Conservation (phyloP, 2,797 vertebrate genomes). For the Apogon talboti region DNA sequence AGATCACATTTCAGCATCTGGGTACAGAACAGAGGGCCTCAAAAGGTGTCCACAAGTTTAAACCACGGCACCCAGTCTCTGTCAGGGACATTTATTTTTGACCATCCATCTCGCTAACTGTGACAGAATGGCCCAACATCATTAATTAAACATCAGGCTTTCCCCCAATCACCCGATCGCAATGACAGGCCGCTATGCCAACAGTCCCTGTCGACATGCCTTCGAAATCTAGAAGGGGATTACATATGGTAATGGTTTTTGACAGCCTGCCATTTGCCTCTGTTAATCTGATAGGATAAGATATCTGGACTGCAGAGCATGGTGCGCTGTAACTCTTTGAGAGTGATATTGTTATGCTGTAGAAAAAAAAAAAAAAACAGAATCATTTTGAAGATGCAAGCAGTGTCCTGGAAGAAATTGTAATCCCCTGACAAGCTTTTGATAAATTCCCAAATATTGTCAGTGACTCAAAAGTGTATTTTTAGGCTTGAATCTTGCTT, state of each 20-base stretch:
- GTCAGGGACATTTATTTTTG: slow-evolving; percentile 88
- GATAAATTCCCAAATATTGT: slow-evolving; percentile 67
- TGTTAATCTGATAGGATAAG: slow-evolving; percentile 80
- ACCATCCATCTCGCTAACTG: slow-evolving; percentile 90
- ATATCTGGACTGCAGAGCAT: slow-evolving; percentile 74
- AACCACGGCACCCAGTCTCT: slow-evolving; percentile 82
- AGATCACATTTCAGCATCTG: slow-evolving; percentile 82
- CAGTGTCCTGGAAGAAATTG: slow-evolving; percentile 73
- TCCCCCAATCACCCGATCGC: slow-evolving; percentile 65
- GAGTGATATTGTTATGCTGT: slow-evolving; percentile 71
- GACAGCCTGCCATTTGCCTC: slow-evolving; percentile 78
- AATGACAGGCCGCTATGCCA: slow-evolving; percentile 71
- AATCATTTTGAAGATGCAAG: slow-evolving; percentile 68
- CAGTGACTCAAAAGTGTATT: slow-evolving; percentile 61
- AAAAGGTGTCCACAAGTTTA: slow-evolving; percentile 83
- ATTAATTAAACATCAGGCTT: slow-evolving; percentile 92
- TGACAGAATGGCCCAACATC: slow-evolving; percentile 92
- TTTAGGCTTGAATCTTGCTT: slow-evolving; percentile 55
- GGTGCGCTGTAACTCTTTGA: slow-evolving; percentile 65
- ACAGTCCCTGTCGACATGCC: slow-evolving; percentile 73
- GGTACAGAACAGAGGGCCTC: slow-evolving; percentile 74
- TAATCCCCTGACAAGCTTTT: slow-evolving; percentile 76
- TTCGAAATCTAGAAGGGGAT: slow-evolving; percentile 76
- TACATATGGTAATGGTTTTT: slow-evolving; percentile 79
- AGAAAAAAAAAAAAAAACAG: slow-evolving; percentile 34